Conservation (phyloP, 2,113 vertebrate genomes). For the Pachypanchax playfairii region DNA sequence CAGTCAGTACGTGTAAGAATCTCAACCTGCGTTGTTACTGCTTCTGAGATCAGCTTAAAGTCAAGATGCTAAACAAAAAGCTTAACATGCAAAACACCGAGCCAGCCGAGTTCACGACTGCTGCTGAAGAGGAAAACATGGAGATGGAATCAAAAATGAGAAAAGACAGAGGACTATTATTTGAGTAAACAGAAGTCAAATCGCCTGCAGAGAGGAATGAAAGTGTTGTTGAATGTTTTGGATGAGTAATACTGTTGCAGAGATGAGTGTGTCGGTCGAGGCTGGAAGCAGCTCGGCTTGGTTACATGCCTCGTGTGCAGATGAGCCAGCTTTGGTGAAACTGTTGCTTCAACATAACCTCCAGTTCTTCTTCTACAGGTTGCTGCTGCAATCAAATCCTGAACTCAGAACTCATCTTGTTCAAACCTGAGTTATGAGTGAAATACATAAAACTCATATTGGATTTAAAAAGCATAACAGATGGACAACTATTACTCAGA, state of each 20-base stretch:
- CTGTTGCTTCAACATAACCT: slow-evolving; percentile 32
- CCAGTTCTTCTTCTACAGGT: slow-evolving; percentile 22
- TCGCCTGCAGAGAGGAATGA: slow-evolving; percentile 21
- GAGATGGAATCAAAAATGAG: neutral
- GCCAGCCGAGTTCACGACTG: slow-evolving; percentile 24
- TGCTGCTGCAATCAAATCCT: slow-evolving; percentile 13
- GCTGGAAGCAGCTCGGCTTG: slow-evolving; percentile 8
- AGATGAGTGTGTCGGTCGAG: slow-evolving; percentile 15
- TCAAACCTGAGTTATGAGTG: no score
- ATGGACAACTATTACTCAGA: slow-evolving; percentile 27
- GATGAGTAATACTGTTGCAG: slow-evolving; percentile 40
- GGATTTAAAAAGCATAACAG: slow-evolving; percentile 16
- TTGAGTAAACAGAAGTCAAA: slow-evolving; percentile 40
- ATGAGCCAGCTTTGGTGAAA: slow-evolving; percentile 39
- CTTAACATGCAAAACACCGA: slow-evolving; percentile 32
- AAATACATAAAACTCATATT: slow-evolving; percentile 9
- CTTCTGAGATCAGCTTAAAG: slow-evolving; percentile 25
- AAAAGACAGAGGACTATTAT: slow-evolving; percentile 18
- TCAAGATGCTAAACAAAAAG: slow-evolving; percentile 35
- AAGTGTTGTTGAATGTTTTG: slow-evolving; percentile 21
- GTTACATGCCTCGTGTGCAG: slow-evolving; percentile 32
- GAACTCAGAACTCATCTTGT: no score
- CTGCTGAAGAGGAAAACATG: slow-evolving; percentile 19
- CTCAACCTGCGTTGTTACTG: slow-evolving; percentile 25
- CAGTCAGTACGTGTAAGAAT: slow-evolving; percentile 31